phyloP scores from a whole-genome alignment of 2,113 vertebrate species.

The Pagrus major region DNA sequence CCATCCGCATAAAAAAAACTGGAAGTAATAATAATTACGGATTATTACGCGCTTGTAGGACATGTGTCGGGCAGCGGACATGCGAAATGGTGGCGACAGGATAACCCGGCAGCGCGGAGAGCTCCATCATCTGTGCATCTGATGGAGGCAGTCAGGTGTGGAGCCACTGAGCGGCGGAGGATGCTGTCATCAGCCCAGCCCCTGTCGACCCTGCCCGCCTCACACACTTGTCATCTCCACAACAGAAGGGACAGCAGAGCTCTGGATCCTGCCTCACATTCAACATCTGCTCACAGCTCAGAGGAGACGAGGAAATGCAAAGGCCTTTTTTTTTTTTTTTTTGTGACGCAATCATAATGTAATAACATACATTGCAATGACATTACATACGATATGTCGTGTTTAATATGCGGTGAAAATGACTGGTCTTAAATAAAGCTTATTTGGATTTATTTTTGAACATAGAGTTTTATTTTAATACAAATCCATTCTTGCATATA shows the following conservation, averaged over 20 bases:
- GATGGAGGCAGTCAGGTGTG: slow-evolving; percentile 77
- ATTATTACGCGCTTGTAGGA: not conserved
- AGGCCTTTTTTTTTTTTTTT: too few relatives aligned
- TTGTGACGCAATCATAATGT: not conserved
- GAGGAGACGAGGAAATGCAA: not conserved
- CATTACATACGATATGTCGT: not conserved
- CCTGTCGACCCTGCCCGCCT: slow-evolving; percentile 34
- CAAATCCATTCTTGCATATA: too few relatives aligned
- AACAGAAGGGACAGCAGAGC: not conserved
- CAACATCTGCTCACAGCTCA: slow-evolving; percentile 11
- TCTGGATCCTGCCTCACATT: not conserved
- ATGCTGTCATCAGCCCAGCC: slow-evolving; percentile 73
- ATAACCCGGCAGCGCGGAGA: slow-evolving; percentile 54
- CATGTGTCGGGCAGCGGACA: slow-evolving; percentile 38
- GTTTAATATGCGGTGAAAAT: not conserved
- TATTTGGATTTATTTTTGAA: not conserved
- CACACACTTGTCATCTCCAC: slow-evolving; percentile 31
- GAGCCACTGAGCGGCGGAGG: slow-evolving; percentile 54
- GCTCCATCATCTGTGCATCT: slow-evolving; percentile 64
- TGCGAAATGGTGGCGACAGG: slow-evolving; percentile 70
- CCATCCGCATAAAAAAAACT: not conserved
- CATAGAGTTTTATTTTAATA: not conserved
- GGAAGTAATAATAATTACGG: not conserved
- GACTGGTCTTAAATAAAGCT: not conserved
- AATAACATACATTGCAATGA: too few relatives aligned